phyloP scores from a whole-genome alignment of 2,888 invertebrate species.

The Ophion ellenae region DNA sequence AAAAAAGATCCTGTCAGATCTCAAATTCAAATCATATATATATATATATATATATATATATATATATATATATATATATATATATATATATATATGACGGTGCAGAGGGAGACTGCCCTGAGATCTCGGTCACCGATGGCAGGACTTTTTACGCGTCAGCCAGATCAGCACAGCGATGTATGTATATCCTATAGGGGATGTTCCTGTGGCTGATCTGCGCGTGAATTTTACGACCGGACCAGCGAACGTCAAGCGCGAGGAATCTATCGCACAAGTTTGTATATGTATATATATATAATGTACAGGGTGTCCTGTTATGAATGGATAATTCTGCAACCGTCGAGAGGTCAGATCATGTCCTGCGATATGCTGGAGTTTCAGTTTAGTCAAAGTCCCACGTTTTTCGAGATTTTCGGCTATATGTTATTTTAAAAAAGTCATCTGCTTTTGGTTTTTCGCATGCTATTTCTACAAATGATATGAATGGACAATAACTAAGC shows the following conservation, averaged over 20 bases:
- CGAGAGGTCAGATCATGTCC: too few species aligned
- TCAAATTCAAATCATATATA: neutral
- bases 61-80: neutral
- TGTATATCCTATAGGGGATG: constrained; percentile 6
- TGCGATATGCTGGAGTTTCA: too few species aligned
- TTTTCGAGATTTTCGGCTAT: too few species aligned
- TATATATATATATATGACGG: constrained; percentile 4
- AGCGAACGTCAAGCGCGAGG: constrained; percentile 31
- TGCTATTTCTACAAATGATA: too few species aligned
- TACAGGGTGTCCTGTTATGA: neutral
- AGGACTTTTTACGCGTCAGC: constrained; percentile 34
- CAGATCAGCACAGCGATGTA: constrained; percentile 31
- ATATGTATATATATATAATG: neutral
- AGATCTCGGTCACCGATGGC: constrained; percentile 21
- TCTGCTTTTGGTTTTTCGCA: too few species aligned
- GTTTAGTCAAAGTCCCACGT: too few species aligned
- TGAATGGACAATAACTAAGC: too few species aligned
- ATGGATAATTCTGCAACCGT: too few species aligned
- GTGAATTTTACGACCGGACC: constrained; percentile 49
- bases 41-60: neutral
- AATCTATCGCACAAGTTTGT: neutral
- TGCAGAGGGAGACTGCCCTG: constrained; percentile 6
- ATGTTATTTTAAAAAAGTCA: too few species aligned
- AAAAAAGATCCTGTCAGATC: too few species aligned
- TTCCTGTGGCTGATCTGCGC: constrained; percentile 17